Conservation (phyloP, 2,113 vertebrate species). For the Dipodomys merriami region DNA sequence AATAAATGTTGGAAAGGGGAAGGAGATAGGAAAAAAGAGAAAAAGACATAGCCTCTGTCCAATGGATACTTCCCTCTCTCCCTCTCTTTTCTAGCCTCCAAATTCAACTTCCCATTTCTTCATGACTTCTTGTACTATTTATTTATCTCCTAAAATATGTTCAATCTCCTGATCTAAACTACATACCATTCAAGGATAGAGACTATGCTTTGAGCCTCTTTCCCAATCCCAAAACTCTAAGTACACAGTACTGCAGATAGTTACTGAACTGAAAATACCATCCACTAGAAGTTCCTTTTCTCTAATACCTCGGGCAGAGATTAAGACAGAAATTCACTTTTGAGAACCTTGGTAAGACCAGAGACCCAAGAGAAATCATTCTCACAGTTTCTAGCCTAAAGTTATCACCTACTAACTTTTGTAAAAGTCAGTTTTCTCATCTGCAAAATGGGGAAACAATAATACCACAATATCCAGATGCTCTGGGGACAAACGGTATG, state of each 20-base stretch:
- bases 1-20: background rate
- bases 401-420: background rate
- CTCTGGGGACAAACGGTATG: background rate
- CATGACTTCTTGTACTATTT: background rate
- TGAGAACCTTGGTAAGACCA: background rate
- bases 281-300: background rate
- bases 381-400: background rate
- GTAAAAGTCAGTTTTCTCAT: constrained; percentile 42
- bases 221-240: background rate
- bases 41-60: background rate
- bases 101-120: background rate
- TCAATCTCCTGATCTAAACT: background rate
- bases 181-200: background rate
- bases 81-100: background rate
- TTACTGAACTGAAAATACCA: background rate
- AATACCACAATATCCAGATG: background rate
- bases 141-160: background rate
- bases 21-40: background rate
- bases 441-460: constrained; percentile 33
- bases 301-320: background rate
- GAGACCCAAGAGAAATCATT: background rate
- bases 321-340: background rate
- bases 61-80: background rate
- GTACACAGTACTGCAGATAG: background rate
- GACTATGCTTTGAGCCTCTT: background rate